Evolutionary conservation across 1,140 invertebrate genomes (phyloP), one percentile per base, ranked within the genome.

Genomic region (Diprion similis): DNA sequence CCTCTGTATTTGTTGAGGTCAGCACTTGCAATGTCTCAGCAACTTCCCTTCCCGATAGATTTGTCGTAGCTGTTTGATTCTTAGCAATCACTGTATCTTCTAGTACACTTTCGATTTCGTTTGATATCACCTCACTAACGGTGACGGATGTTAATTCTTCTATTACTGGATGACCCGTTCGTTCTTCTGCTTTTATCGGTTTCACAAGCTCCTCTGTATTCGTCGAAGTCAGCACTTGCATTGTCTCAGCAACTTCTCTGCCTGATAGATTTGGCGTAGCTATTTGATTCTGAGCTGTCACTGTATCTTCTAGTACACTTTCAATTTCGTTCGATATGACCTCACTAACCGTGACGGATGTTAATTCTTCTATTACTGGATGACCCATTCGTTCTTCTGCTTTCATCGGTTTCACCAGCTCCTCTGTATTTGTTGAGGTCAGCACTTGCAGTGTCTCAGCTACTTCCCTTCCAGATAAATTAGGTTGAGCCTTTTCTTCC

Each of bases 301-400:
- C 71, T 8, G 17, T 48, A 19, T 46, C 59, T 8, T 74, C 76
- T 8, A 88, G 66, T 45, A 65, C 10, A 47, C 78, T 67, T 78
- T 87, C 86, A 13, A 74, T 77, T 74, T 88, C 86, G 66, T 80
- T 83, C 7, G 80, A 81, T 47, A 83, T 71, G 37, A 82, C 64
- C 73, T 88, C 78, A 0, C 80, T 81, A 68, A 86, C 75, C 11
- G 77, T 79, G 24, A 88, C 73, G 0, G 86, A 81, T n/a, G 71
- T 78, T 6, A 82, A 72, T 75, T 84, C 79, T 67, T 85, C 78
- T 4, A 85, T 24, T 68, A 78, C 9, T 8, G 78, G 73, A 70
- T 75, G 77, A 10, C 77, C 78, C 74, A 73, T 75, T n/a, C 80
- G 78, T 69, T 76, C 79, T 81, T 37, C 81, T n/a, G n/a, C n/a